Base-by-base conservation (phyloP, 2,888 invertebrate species). In the Oithona nana region DNA sequence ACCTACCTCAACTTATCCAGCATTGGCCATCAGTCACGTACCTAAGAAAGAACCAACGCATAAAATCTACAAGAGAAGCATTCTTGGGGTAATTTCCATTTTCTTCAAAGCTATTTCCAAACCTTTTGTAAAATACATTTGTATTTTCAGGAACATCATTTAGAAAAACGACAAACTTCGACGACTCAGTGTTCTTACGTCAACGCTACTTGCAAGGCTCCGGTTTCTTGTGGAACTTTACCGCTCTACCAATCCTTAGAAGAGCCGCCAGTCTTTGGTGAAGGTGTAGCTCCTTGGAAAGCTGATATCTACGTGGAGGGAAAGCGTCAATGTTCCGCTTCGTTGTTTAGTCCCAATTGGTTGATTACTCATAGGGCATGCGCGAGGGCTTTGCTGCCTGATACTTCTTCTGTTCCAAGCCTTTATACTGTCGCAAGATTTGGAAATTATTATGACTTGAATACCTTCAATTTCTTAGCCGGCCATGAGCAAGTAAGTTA, bases 281-380 rank as follows among this genome's bases (percentile, higher is more conserved):
- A 48, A n/a, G 59, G 59, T 24, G 28, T 59, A 50, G 24, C 29
- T 26, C 59, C 59, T 50, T 59, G 59, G 59, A 49, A 49, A 48
- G 59, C 50, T 16, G 24, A 24, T 49, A n/a, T 59, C 13, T 59
- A 59, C 50, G 26, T 24, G 26, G 49, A 59, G n/a, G 59, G 59
- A 11, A 22, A 49, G 26, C 50, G 50, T 28, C 6, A 28, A n/a
- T 59, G 59, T 26, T 49, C 50, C 6, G 59, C 22, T 24, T 26
- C 59, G 6, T 26, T 59, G 3, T 24, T 59, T 24, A 24, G 29
- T 50, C 48, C 22, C 11, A 49, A 50, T 26, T 59, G 59, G 59
- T 24, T 59, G 8, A 16, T 59, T 49, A 59, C 59, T 26, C 29
- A 24, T 11, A 50, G 24, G 26, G 59, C 11, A 22, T 59, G 59